Evolutionary conservation across 2,797 vertebrate genomes (phyloP), one percentile per base, ranked within the genome.

Genomic region (Tinamus major): DNA sequence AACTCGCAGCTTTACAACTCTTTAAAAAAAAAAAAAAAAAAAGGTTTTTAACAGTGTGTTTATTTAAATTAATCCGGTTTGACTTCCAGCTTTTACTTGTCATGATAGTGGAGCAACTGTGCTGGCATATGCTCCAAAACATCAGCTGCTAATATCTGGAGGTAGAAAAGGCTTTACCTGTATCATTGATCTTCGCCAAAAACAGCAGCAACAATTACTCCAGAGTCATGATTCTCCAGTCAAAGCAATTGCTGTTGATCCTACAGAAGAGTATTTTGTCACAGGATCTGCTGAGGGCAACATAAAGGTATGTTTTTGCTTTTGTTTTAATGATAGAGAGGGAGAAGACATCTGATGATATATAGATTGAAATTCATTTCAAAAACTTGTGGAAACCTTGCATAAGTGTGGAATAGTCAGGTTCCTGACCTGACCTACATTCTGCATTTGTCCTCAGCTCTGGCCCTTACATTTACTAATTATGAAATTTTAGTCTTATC

Each of bases 241-340:
- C 83, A 99, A 99, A 97, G 99, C 99, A 2, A 97, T 99, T 96
- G 98, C 99, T 41, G 96, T 99, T 29, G 98, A 99, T 94, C 97
- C 98, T 74, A 98, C 98, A 2, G 99, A 99, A 95, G 98, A 98
- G 93, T 99, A 98, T 95, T 99, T 99, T 86, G 98, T 99, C 96
- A 99, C 99, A 56, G 99, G 99, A 87, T 99, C 99, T 56, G 98
- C 99, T 3, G 99, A 99, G 97, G 99, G 99, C 91, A 99, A 98
- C 97, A 99, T 99, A 91, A 99, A 99, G 99, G 99, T 99, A 97
- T 90, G 29, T 71, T 39, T 67, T 33, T 44, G 9, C 14, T 53
- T 55, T 55, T 55, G 16, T n/a, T 55, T 31, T 85, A 55, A 44
- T 64, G 31, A 64, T 6, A 2, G 55, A 31, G 27, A 64, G 42